These are phyloP conservation scores for Bucco capensis DNA, from an alignment of 2,113 vertebrate species.

Conservation along the genomic window DNA sequence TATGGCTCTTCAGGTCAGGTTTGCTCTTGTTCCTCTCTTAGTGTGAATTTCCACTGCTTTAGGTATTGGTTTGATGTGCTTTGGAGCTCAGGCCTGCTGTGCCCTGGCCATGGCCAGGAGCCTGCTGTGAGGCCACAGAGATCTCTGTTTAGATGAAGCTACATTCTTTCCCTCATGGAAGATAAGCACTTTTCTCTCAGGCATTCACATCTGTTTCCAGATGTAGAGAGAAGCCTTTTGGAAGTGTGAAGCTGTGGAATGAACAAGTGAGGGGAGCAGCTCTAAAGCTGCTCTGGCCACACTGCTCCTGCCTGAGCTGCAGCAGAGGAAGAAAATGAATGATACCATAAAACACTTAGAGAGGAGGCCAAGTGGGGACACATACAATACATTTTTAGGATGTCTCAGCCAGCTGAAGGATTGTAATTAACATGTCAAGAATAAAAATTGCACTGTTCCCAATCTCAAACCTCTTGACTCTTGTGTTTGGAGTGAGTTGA, in stretches of 20 bases:
- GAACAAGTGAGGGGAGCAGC: no score
- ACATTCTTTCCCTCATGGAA: background rate
- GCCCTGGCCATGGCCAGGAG: background rate
- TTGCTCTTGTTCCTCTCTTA: background rate
- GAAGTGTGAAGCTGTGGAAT: background rate
- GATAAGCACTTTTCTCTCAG: background rate
- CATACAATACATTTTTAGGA: background rate
- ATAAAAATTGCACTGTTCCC: background rate
- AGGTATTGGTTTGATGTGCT: background rate
- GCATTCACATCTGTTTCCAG: background rate
- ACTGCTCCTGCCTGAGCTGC: background rate
- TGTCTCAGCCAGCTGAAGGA: background rate
- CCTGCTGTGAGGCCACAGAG: background rate
- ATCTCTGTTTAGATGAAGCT: background rate
- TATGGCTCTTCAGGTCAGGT: background rate
- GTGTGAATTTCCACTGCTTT: background rate
- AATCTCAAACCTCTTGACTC: background rate
- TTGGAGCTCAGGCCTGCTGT: background rate
- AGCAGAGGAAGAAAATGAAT: background rate
- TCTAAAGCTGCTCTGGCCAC: background rate
- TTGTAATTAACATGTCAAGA: background rate
- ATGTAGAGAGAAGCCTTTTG: background rate
- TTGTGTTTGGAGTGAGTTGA: background rate
- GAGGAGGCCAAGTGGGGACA: background rate
- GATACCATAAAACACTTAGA: background rate